A percentile compares a stretch with the other conserved stretches of the same genome.
These are phyloP conservation scores for Muscicapa striata DNA, from an alignment of 2,797 vertebrate species.

Conservation along the genomic window DNA sequence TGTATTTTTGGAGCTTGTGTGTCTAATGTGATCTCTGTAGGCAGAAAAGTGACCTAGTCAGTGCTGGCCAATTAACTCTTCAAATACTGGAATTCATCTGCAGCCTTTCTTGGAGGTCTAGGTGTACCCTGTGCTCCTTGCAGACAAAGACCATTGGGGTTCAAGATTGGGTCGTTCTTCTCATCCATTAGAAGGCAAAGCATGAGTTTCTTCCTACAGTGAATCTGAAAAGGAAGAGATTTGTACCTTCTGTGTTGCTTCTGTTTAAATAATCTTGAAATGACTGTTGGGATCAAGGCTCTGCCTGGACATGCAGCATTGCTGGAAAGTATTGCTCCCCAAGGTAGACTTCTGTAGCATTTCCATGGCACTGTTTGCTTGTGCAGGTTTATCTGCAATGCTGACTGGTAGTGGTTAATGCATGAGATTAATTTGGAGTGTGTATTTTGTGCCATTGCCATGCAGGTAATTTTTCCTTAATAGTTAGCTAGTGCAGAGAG, in stretches of 20 bases:
- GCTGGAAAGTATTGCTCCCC: background rate
- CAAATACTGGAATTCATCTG: constrained; percentile 24
- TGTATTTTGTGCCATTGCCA: background rate
- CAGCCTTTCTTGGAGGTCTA: background rate
- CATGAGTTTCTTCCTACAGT: background rate
- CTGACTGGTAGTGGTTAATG: background rate
- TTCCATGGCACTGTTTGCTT: background rate
- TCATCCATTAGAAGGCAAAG: background rate
- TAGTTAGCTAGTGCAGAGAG: background rate
- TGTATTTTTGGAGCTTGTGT: constrained; percentile 74
- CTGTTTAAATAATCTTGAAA: background rate
- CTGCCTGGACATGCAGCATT: background rate
- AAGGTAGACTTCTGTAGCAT: background rate
- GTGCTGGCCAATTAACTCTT: constrained; percentile 74
- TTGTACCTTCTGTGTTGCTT: background rate
- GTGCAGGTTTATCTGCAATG: background rate
- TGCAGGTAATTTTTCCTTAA: background rate
- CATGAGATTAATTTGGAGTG: background rate
- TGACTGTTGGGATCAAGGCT: background rate
- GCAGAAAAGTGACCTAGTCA: constrained; percentile 66
- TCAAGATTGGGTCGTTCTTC: background rate
- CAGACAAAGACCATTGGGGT: background rate
- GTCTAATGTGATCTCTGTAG: constrained; percentile 74
- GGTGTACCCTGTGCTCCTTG: background rate
- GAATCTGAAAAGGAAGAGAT: background rate